phyloP scores from a whole-genome alignment of 2,113 vertebrate genomes.

The Apteryx mantelli region DNA sequence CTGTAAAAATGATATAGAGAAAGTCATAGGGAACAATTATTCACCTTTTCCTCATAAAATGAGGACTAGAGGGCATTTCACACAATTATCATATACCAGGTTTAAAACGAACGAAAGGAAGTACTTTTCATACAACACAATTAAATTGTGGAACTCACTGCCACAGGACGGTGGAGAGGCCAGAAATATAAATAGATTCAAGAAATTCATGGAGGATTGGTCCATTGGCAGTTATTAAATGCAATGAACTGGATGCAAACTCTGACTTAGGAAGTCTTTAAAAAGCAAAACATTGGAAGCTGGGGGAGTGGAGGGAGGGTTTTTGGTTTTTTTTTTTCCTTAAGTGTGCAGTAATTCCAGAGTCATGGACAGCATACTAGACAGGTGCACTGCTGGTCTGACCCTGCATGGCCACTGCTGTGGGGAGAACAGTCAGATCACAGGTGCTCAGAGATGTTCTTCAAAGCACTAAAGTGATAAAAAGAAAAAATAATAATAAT shows the following conservation, averaged over 20 bases:
- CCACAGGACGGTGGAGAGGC: background rate
- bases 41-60: background rate
- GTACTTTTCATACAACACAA: background rate
- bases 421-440: background rate
- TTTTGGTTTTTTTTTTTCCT: background rate
- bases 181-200: background rate
- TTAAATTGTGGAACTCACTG: background rate
- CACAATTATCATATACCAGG: background rate
- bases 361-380: background rate
- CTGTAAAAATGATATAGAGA: background rate
- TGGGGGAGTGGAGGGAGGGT: accelerated
- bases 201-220: background rate
- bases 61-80: background rate
- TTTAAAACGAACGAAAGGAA: background rate
- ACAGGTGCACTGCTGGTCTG: background rate
- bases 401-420: accelerated
- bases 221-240: background rate
- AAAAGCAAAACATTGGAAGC: background rate
- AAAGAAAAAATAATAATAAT: background rate
- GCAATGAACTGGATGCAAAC: background rate
- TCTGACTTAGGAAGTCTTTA: background rate
- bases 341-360: background rate
- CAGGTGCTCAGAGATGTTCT: background rate
- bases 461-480: background rate
- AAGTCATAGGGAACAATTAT: background rate